Conservation (phyloP, 2,888 invertebrate genomes). For the Spodoptera littoralis region DNA sequence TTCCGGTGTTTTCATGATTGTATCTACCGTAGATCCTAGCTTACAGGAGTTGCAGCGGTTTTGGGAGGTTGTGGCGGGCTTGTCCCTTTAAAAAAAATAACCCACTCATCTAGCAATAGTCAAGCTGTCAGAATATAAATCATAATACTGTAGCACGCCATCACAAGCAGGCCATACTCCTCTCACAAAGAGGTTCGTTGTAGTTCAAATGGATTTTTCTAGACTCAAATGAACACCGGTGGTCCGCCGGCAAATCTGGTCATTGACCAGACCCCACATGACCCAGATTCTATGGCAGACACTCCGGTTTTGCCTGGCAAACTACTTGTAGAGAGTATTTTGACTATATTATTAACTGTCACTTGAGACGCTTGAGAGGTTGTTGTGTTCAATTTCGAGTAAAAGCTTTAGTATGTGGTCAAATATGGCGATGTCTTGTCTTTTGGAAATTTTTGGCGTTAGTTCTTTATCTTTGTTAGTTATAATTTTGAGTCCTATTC, state of each 20-base stretch:
- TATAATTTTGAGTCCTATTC: too few species aligned
- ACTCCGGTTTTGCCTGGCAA: conserved; percentile 21
- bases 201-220: conserved; percentile 46
- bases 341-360: conserved; percentile 1
- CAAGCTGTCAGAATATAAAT: too few species aligned
- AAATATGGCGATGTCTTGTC: too few species aligned
- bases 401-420: not conserved
- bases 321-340: conserved; percentile 15
- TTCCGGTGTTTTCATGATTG: too few species aligned
- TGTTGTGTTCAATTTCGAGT: not conserved
- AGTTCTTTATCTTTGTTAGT: too few species aligned
- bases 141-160: conserved; percentile 12
- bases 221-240: conserved; percentile 25
- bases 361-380: not conserved
- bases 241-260: conserved; percentile 36
- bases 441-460: too few species aligned
- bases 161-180: too few species aligned
- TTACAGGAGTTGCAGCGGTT: too few species aligned
- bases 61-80: too few species aligned
- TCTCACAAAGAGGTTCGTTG: conserved; percentile 35
- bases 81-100: too few species aligned
- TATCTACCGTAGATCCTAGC: too few species aligned
- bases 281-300: conserved; percentile 34
- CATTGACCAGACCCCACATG: conserved; percentile 42
- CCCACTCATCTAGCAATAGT: too few species aligned